Percentiles rank a stretch among this genome's conserved stretches.
Evolutionary conservation across 2,113 vertebrate genomes (phyloP).

Genomic region (Myiagra hebetior): DNA sequence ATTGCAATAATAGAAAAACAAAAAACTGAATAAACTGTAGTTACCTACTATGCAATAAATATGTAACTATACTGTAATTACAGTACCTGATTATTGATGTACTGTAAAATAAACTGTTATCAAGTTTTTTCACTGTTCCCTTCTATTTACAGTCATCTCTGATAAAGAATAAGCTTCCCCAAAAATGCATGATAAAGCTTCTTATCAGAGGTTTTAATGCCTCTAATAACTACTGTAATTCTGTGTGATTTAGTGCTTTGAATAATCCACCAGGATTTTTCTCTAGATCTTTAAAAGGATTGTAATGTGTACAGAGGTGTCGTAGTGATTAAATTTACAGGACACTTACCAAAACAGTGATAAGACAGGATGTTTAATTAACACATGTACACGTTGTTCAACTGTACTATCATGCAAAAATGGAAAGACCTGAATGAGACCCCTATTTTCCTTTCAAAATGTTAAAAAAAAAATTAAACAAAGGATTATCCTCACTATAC

Average conservation of each 20-base stretch:
- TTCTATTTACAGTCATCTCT: slow-evolving; percentile 59
- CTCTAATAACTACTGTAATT: slow-evolving; percentile 65
- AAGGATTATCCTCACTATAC: slow-evolving; percentile 30
- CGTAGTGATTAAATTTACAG: slow-evolving; percentile 57
- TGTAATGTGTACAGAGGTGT: slow-evolving; percentile 65
- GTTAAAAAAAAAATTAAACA: slow-evolving; percentile 58
- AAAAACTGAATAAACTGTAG: slow-evolving; percentile 3
- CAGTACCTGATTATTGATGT: slow-evolving; percentile 40
- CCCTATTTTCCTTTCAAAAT: slow-evolving; percentile 28
- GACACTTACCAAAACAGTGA: slow-evolving; percentile 60
- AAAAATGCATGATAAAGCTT: slow-evolving; percentile 63
- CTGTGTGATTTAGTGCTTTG: slow-evolving; percentile 66
- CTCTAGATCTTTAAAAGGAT: slow-evolving; percentile 70
- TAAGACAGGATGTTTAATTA: slow-evolving; percentile 54
- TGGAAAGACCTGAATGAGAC: slow-evolving; percentile 2
- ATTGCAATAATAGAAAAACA: background rate
- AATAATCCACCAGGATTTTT: slow-evolving; percentile 68
- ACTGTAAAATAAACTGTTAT: slow-evolving; percentile 53
- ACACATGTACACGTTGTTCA: slow-evolving; percentile 15
- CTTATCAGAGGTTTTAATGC: slow-evolving; percentile 63
- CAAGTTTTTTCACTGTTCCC: slow-evolving; percentile 34
- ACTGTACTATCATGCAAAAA: slow-evolving; percentile 28
- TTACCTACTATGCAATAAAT: slow-evolving; percentile 10
- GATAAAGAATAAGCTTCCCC: slow-evolving; percentile 54
- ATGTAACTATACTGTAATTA: slow-evolving; percentile 49